Percentiles rank a stretch among this genome's conserved stretches.
Evolutionary conservation across 2,888 invertebrate species (phyloP).

Genomic region (Phymatocera aterrima): DNA sequence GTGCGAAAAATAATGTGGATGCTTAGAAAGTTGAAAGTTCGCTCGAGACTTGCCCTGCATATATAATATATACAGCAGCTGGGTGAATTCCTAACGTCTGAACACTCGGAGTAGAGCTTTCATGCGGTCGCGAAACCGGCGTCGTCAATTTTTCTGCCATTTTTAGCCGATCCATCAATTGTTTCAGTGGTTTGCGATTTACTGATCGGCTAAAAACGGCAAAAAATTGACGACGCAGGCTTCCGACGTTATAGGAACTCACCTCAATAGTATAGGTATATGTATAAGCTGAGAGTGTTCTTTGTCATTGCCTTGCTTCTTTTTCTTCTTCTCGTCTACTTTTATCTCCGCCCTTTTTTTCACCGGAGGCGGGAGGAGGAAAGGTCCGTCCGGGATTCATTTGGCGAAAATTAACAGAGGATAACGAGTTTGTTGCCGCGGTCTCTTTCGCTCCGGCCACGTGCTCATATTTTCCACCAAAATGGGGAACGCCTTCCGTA

Average conservation of each 20-base stretch:
- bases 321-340: too few species aligned
- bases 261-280: neutral
- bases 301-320: conserved; percentile 29
- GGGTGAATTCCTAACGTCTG: too few species aligned
- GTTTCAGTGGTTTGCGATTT: too few species aligned
- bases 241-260: neutral
- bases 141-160: too few species aligned
- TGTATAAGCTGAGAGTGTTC: neutral
- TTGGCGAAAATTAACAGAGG: conserved; percentile 64
- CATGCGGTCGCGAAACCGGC: too few species aligned
- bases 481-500: conserved; percentile 39
- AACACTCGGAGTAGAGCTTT: too few species aligned
- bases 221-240: neutral
- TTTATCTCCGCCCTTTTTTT: neutral
- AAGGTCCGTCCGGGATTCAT: conserved; percentile 38
- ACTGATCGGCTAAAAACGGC: too few species aligned
- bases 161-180: too few species aligned
- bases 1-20: too few species aligned
- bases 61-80: too few species aligned
- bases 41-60: too few species aligned
- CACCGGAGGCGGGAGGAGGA: neutral
- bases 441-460: conserved; percentile 49
- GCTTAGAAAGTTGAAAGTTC: too few species aligned
- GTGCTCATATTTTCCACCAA: conserved; percentile 29
- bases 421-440: conserved; percentile 65